Conservation (phyloP, 2,113 vertebrate genomes). For the Verasper variegatus region DNA sequence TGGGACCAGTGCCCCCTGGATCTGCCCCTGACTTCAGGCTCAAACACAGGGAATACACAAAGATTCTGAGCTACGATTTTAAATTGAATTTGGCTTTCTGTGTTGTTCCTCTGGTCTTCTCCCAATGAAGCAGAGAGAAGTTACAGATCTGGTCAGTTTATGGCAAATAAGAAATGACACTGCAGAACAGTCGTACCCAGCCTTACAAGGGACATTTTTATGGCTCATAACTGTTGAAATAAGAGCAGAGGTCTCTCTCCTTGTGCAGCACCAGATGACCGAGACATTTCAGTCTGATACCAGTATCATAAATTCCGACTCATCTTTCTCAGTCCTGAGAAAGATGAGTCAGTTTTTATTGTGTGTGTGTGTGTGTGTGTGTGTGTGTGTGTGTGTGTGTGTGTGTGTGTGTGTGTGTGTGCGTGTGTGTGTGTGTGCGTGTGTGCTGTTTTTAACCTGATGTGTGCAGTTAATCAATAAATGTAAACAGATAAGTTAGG, state of each 20-base stretch:
- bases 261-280: conserved; percentile 8
- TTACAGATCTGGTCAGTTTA: conserved; percentile 14
- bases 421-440: background rate
- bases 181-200: background rate
- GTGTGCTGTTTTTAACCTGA: background rate
- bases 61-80: background rate
- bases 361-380: conserved; percentile 3
- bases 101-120: conserved; percentile 4
- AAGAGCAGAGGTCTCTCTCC: conserved; percentile 16
- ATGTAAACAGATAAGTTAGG: background rate
- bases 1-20: background rate
- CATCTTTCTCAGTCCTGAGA: background rate
- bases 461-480: conserved; percentile 7
- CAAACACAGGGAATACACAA: background rate
- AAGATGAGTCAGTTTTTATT: no score
- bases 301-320: conserved; percentile 38
- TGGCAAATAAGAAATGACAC: conserved; percentile 5
- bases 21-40: background rate
- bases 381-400: no score
- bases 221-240: conserved; percentile 17
- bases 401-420: no score
- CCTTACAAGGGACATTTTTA: conserved; percentile 18
- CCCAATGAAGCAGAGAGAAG: background rate
- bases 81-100: background rate
- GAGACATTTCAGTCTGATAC: conserved; percentile 13